These are phyloP conservation scores for Hydra vulgaris DNA, from an alignment of 30 jellyfish, hydroid and myxozoan species.

Conservation along the genomic window DNA sequence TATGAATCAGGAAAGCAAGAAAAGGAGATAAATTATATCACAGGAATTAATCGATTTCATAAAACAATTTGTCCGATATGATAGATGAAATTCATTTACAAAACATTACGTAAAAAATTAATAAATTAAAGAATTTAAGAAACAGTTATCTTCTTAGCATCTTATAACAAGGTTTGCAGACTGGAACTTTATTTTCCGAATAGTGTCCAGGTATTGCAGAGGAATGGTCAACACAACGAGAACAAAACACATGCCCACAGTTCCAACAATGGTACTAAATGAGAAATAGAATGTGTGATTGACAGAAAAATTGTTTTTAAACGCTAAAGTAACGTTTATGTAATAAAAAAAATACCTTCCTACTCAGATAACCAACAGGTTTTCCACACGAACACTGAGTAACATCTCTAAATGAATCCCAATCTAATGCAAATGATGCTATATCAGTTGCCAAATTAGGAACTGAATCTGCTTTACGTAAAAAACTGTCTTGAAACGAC, in stretches of 20 bases:
- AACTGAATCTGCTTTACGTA: slow-evolving; percentile 18
- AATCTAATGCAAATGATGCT: slow-evolving; percentile 67
- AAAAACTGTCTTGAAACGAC: not conserved
- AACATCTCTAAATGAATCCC: slow-evolving; percentile 73
- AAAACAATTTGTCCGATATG: too few relatives aligned
- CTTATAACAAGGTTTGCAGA: slow-evolving; percentile 69
- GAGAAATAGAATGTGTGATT: not conserved
- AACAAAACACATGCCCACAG: slow-evolving; percentile 87
- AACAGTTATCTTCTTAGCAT: slow-evolving; percentile 31
- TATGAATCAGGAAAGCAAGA: too few relatives aligned
- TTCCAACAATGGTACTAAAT: slow-evolving; percentile 90
- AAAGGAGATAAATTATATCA: too few relatives aligned
- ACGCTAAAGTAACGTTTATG: too few relatives aligned
- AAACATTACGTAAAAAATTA: not conserved
- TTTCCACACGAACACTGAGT: slow-evolving; percentile 84
- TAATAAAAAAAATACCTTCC: slow-evolving; percentile 48
- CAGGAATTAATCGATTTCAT: not conserved
- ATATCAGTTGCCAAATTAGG: slow-evolving; percentile 31
- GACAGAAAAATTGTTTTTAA: too few relatives aligned
- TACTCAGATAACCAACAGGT: slow-evolving; percentile 68
- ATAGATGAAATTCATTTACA: not conserved
- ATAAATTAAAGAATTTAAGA: not conserved
- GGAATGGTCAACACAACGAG: slow-evolving; percentile 65
- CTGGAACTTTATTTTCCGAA: slow-evolving; percentile 89
- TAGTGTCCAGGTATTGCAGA: slow-evolving; percentile 79